These are phyloP conservation scores for Hyles euphorbiae DNA, from an alignment of 1,140 invertebrate species.

Conservation along the genomic window DNA sequence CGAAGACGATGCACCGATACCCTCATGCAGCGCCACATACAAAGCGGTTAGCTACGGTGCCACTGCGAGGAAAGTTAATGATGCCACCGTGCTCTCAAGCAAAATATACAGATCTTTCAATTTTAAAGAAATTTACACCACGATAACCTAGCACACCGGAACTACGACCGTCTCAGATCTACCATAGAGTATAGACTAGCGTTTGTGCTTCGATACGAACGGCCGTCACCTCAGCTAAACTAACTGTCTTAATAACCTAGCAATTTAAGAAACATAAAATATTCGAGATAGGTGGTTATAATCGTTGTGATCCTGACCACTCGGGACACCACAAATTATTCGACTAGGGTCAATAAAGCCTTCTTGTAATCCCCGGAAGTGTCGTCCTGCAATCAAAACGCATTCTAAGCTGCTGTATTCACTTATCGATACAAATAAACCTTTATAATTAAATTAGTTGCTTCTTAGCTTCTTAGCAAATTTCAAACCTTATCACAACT, in stretches of 20 bases:
- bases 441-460: neutral
- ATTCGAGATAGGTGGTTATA: slow-evolving; percentile 40
- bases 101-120: slow-evolving; percentile 69
- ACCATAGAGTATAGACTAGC: no score
- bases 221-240: neutral
- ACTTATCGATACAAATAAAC: slow-evolving; percentile 5
- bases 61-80: slow-evolving; percentile 48
- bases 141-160: slow-evolving; percentile 23
- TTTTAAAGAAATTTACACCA: slow-evolving; percentile 48
- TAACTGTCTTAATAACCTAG: slow-evolving; percentile 46
- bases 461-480: slow-evolving; percentile 2
- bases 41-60: slow-evolving; percentile 64
- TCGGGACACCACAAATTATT: slow-evolving; percentile 73
- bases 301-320: slow-evolving; percentile 36
- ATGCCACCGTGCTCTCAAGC: slow-evolving; percentile 41
- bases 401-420: slow-evolving; percentile 39
- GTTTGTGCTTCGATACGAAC: neutral
- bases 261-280: slow-evolving; percentile 53
- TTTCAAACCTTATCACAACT: neutral
- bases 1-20: slow-evolving; percentile 27
- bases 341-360: slow-evolving; percentile 87
- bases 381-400: slow-evolving; percentile 84
- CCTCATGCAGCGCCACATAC: slow-evolving; percentile 45
- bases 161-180: no score
- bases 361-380: slow-evolving; percentile 95